Evolutionary conservation across 2,797 vertebrate genomes (phyloP).

Genomic region (Parauchenoglanis punctatus): DNA sequence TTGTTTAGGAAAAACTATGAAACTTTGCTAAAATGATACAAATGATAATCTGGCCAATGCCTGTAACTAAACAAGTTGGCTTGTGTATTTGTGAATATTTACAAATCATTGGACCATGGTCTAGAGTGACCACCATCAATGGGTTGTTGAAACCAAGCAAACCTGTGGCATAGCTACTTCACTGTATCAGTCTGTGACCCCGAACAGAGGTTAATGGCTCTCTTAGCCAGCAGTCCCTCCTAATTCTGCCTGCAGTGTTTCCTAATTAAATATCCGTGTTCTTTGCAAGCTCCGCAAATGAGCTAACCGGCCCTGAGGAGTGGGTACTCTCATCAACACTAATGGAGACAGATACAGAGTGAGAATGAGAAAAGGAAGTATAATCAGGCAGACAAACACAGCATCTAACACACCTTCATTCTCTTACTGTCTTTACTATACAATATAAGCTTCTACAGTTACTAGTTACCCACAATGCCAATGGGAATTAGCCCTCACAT

Average conservation of each 20-base stretch:
- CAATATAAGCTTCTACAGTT: neutral
- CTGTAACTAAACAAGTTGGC: neutral
- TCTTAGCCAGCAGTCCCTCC: slow-evolving; percentile 39
- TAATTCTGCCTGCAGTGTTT: slow-evolving; percentile 38
- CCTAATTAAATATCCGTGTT: slow-evolving; percentile 54
- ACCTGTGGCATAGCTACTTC: slow-evolving; percentile 11
- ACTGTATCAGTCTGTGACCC: slow-evolving; percentile 17
- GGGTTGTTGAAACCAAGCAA: neutral
- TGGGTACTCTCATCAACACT: neutral
- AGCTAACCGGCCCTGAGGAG: slow-evolving; percentile 27
- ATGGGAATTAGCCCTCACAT: neutral
- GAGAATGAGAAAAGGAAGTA: slow-evolving; percentile 10
- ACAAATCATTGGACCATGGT: neutral
- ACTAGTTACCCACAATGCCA: neutral
- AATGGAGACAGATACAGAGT: neutral
- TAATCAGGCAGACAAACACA: neutral
- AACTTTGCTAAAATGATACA: neutral
- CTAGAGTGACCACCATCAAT: neutral
- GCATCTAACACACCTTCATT: slow-evolving; percentile 1
- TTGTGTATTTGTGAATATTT: neutral
- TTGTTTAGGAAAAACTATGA: neutral
- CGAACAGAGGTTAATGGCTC: slow-evolving; percentile 41
- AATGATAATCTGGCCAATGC: neutral
- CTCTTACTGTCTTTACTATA: neutral
- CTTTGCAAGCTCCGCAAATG: slow-evolving; percentile 37